phyloP scores from a whole-genome alignment of 1,140 invertebrate species.

The Rhyacophila brunnea region DNA sequence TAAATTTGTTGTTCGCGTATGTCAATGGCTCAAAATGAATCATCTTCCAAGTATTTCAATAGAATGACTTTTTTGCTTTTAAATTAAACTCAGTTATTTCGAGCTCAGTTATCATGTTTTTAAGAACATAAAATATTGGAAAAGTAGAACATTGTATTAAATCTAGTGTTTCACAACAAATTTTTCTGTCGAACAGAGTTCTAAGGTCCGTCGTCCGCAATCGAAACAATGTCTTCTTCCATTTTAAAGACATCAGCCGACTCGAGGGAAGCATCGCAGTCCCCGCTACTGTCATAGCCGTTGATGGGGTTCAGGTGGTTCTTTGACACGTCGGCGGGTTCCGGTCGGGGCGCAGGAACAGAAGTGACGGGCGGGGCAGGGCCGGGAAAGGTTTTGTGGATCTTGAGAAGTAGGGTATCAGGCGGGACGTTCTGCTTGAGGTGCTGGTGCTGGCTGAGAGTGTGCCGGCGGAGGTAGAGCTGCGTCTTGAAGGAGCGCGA shows the following conservation, averaged over 20 bases:
- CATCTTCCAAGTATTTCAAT: too few relatives aligned
- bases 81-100: too few relatives aligned
- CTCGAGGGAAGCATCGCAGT: slow-evolving; percentile 16
- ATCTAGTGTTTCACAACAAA: too few relatives aligned
- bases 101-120: too few relatives aligned
- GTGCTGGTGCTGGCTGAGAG: slow-evolving; percentile 49
- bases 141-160: too few relatives aligned
- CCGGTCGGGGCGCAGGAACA: slow-evolving; percentile 33
- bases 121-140: too few relatives aligned
- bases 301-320: slow-evolving; percentile 9
- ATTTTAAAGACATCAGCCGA: slow-evolving; percentile 17
- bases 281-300: slow-evolving; percentile 12
- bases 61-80: too few relatives aligned
- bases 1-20: too few relatives aligned
- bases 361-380: slow-evolving; percentile 58
- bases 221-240: not conserved
- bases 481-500: slow-evolving; percentile 76
- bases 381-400: too few relatives aligned
- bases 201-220: too few relatives aligned
- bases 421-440: slow-evolving; percentile 33
- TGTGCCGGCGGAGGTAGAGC: slow-evolving; percentile 72
- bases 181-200: too few relatives aligned
- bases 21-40: too few relatives aligned
- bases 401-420: not conserved
- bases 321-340: slow-evolving; percentile 3